phyloP scores from a whole-genome alignment of 2,888 invertebrate species.

The Dorcus hopei region DNA sequence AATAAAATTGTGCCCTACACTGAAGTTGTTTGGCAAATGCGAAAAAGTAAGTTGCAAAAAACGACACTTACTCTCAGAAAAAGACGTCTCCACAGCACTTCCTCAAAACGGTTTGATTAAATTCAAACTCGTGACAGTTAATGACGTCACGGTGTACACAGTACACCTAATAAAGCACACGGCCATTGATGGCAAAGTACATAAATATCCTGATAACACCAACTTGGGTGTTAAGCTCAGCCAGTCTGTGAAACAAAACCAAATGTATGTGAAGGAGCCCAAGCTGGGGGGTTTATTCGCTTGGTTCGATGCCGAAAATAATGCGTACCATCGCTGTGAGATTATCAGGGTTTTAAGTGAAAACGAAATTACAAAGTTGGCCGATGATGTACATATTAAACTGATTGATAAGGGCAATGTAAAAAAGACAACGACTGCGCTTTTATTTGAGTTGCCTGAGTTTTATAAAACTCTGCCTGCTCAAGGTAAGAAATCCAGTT shows the following conservation, averaged over 20 bases:
- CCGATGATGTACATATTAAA: conserved; percentile 49
- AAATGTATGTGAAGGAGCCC: conserved; percentile 38
- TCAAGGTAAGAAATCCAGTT: conserved; percentile 36
- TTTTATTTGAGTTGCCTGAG: conserved; percentile 54
- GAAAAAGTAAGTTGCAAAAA: conserved; percentile 55
- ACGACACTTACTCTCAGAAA: conserved; percentile 61
- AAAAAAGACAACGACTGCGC: conserved; percentile 46
- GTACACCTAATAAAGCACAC: conserved; percentile 55
- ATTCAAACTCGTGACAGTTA: conserved; percentile 57
- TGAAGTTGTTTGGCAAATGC: conserved; percentile 67
- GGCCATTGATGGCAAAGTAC: conserved; percentile 31
- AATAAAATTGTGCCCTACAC: conserved; percentile 56
- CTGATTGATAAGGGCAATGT: conserved; percentile 61
- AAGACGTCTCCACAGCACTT: conserved; percentile 36
- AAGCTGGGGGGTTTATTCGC: conserved; percentile 59
- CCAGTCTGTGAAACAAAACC: conserved; percentile 30
- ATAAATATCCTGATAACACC: conserved; percentile 26
- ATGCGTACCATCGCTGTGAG: conserved; percentile 56
- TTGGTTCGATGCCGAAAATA: conserved; percentile 44
- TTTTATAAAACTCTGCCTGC: conserved; percentile 52
- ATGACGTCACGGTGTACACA: conserved; percentile 61
- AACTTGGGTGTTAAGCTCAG: conserved; percentile 32
- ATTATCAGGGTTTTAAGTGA: conserved; percentile 50
- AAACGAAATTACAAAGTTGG: conserved; percentile 32
- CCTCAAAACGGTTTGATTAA: conserved; percentile 56